Evolutionary conservation across 2,888 invertebrate genomes (phyloP), one percentile per base, ranked within the genome.

Genomic region (Hermaeophaga mercurialis): DNA sequence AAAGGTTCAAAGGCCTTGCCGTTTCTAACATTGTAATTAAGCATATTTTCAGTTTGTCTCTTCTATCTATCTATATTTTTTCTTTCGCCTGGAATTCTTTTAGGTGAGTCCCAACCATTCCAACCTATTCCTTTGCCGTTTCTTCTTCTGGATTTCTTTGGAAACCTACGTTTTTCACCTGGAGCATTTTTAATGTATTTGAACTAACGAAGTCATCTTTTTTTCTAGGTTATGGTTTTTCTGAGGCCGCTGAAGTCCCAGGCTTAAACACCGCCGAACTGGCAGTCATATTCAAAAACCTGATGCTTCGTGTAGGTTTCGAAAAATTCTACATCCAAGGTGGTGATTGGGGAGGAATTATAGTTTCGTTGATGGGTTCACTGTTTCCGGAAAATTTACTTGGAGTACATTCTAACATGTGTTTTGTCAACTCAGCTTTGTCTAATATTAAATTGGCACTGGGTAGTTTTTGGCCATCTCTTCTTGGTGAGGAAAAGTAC

Each of bases 301-400:
- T 93, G 45, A 91, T 91, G 90, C 73, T 81, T 17, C 78, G 87
- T 7, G 78, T 93, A 0, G 87, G 87, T 0, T 82, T 82, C 72
- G 74, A 85, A 36, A 80, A 83, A 70, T 93, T 81, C 75, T 89
- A 86, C 74, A 74, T 84, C 0, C 90, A 91, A 76, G 90, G 90
- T 0, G 92, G 93, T 0, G 94, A 94, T 73, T 93, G 91, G 91
- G 95, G 94, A 0, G 78, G 87, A 0, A 4, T 81, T 0, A 83
- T 92, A 34, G 84, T 82, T 0, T 74, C 81, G 0, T 70, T 79
- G n/a, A 80, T 94, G 73, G 83, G 88, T 0, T 79, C 82, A 0
- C 68, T 87, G 4, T 90, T 82, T 70, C 88, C 88, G 0, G 77
- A 81, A 7, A 82, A 83, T 41, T 77, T 85, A 0, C 70, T 84